Evolutionary conservation across 2,797 vertebrate genomes (phyloP).

Genomic region (Gorsachius magnificus): DNA sequence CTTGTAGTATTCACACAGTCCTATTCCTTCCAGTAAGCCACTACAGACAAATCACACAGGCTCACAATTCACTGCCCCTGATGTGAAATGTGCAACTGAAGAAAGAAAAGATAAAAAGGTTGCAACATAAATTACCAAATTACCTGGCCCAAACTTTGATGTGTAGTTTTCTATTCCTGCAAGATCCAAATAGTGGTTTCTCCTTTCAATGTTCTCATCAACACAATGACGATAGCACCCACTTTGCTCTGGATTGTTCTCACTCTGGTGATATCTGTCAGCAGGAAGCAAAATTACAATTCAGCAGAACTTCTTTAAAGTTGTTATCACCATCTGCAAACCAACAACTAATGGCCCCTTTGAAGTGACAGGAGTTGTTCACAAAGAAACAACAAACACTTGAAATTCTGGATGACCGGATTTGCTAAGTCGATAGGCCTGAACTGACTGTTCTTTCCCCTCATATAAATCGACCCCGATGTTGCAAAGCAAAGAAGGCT

Average conservation of each 20-base stretch:
- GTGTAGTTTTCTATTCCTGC: slow-evolving; percentile 99
- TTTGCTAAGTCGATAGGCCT: background rate
- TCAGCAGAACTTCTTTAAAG: slow-evolving; percentile 33
- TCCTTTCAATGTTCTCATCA: slow-evolving; percentile 98
- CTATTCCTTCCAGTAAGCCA: background rate
- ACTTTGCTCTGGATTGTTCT: slow-evolving; percentile 82
- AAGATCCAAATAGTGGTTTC: slow-evolving; percentile 99
- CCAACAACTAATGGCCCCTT: slow-evolving; percentile 13
- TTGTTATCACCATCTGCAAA: slow-evolving; percentile 25
- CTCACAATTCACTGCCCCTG: background rate
- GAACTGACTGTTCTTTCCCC: slow-evolving; percentile 35
- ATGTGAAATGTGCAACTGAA: background rate
- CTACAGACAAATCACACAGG: background rate
- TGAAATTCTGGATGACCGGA: background rate
- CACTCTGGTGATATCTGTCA: slow-evolving; percentile 86
- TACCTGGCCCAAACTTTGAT: slow-evolving; percentile 94
- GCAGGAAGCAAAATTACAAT: slow-evolving; percentile 38
- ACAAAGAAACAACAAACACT: background rate
- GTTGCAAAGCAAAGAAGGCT: slow-evolving; percentile 11
- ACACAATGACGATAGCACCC: slow-evolving; percentile 92
- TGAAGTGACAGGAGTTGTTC: slow-evolving; percentile 31
- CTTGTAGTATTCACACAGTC: background rate
- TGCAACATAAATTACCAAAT: slow-evolving; percentile 37
- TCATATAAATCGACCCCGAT: background rate
- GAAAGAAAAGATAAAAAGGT: background rate